phyloP scores from a whole-genome alignment of 2,888 invertebrate species.

The Melolontha melolontha region DNA sequence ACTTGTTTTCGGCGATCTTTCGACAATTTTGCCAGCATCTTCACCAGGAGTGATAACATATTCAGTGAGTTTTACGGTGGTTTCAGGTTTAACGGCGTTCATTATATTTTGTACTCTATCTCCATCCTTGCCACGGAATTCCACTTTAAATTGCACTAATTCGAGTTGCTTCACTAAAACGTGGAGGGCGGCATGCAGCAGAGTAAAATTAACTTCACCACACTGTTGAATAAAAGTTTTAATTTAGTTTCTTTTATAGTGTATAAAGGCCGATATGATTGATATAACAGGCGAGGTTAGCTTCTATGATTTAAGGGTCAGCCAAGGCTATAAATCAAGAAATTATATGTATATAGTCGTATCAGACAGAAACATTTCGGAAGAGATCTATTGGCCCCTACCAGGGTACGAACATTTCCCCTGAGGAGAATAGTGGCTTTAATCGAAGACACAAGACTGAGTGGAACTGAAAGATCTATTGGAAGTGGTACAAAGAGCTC shows the following conservation, averaged over 20 bases:
- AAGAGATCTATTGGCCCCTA: too few species aligned
- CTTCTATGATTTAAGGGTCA: too few species aligned
- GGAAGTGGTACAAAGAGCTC: too few species aligned
- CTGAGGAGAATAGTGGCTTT: too few species aligned
- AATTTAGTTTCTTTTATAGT: neutral
- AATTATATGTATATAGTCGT: too few species aligned
- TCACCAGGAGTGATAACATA: constrained; percentile 35
- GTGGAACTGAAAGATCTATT: too few species aligned
- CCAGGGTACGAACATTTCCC: too few species aligned
- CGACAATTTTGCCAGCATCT: constrained; percentile 38
- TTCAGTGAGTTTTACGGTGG: constrained; percentile 52
- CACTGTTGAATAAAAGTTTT: constrained; percentile 63
- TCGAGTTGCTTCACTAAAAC: constrained; percentile 73
- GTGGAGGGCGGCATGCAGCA: constrained; percentile 80
- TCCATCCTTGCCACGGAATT: constrained; percentile 71
- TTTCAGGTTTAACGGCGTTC: constrained; percentile 57
- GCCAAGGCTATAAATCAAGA: too few species aligned
- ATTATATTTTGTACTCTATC: constrained; percentile 65
- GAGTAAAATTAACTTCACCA: constrained; percentile 81
- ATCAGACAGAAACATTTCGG: too few species aligned
- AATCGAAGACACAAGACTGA: too few species aligned
- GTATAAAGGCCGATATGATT: too few species aligned
- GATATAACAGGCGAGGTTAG: too few species aligned
- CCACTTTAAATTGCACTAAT: constrained; percentile 70
- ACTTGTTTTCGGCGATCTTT: constrained; percentile 11